Evolutionary conservation across 2,113 vertebrate species (phyloP), one percentile per base, ranked within the genome.

Genomic region (Hepsetus odoe): DNA sequence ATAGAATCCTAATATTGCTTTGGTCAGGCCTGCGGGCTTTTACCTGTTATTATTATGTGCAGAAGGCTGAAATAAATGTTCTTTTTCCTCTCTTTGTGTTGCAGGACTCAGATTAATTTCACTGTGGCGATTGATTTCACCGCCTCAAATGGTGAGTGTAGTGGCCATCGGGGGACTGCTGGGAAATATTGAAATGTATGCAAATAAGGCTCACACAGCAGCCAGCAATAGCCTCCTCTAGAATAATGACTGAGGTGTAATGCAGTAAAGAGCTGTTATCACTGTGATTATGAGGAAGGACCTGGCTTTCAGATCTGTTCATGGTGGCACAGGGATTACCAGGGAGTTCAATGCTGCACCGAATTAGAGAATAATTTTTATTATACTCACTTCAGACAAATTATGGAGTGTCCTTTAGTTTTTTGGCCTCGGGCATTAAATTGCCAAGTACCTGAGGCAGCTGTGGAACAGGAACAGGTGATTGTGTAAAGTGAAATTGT

Each of bases 121-220:
- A 99, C 97, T 9, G 97, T 98, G 62, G 97, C 97, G 82, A 99
- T 99, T 89, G 97, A 99, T 90, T 99, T 99, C 91, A 99, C 97
- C 79, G 97, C 97, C 82, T 99, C 97, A 70, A 99, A 99, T 67
- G 97, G 97, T 98, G 88, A 97, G 96, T 91, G 62, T 40, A 40
- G 2, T 33, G 12, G 72, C 68, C 71, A 67, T 74, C 74, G 5
- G 28, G 64, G 18, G 53, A 61, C 72, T 67, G 40, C 38, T 42
- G 32, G 80, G 84, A 74, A 35, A 83, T 84, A 85, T 86, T 88
- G 59, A 88, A 86, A 90, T 89, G 62, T 79, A 86, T 88, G 82
- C 80, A 87, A 78, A 87, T 87, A 72, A 68, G 20, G 78, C 81
- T 80, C 84, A 70, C 77, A 88, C 30, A 75, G 79, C 81, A 75